Evolutionary conservation across 2,113 vertebrate genomes (phyloP).

Genomic region (Anhinga rufa): DNA sequence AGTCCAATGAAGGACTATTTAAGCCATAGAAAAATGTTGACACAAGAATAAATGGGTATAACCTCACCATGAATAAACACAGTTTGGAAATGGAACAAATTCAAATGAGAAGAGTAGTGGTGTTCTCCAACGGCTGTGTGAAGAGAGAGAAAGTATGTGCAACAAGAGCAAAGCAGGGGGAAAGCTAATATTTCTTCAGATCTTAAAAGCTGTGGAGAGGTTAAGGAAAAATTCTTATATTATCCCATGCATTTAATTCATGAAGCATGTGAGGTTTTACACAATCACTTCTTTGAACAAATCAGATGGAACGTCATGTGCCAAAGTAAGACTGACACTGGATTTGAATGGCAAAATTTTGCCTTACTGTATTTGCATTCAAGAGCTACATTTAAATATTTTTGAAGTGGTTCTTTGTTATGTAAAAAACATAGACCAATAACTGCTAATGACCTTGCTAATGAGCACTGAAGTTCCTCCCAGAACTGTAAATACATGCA

Average conservation of each 20-base stretch:
- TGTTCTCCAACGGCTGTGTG: background rate
- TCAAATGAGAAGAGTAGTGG: background rate
- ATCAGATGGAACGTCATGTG: background rate
- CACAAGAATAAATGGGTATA: constrained; percentile 31
- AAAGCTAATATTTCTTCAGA: constrained; percentile 20
- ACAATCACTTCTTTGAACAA: background rate
- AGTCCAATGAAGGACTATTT: constrained; percentile 25
- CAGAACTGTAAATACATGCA: background rate
- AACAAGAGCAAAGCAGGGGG: background rate
- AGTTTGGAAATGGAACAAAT: constrained; percentile 37
- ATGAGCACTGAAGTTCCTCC: background rate
- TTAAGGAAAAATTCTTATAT: background rate
- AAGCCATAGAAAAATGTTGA: constrained; percentile 50
- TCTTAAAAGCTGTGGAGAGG: background rate
- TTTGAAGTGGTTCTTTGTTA: background rate
- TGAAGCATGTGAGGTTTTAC: background rate
- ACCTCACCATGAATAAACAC: constrained; percentile 46
- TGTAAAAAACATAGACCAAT: background rate
- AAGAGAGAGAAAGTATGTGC: background rate
- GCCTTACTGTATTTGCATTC: background rate
- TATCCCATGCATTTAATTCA: background rate
- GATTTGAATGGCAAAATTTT: background rate
- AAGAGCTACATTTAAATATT: background rate
- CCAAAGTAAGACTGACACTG: background rate
- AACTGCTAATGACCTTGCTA: background rate